Base-by-base conservation (phyloP, 2,797 vertebrate genomes). In the Adrianichthys oophorus region DNA sequence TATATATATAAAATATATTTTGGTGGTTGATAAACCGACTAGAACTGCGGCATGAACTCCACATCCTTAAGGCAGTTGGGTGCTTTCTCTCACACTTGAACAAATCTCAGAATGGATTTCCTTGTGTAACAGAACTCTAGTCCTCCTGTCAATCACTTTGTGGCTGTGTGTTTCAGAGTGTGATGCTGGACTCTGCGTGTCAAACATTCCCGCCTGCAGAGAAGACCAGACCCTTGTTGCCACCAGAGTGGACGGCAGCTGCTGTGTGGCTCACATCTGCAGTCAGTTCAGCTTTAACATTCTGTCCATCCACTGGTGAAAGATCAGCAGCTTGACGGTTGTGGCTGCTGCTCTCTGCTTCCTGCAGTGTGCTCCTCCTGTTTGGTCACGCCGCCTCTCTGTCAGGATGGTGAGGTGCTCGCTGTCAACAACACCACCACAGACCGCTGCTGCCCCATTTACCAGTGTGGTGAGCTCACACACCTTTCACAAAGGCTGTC, bases 201-300 rank as follows among this genome's bases (percentile, higher is more conserved):
- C 85, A 0, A 56, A 89, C 44, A 44, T 92, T 37, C 95, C 94
- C 17, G 76, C 70, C 63, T 99, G 97, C 77, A 90, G 85, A 59
- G 91, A 93, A 0, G 96, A 98, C 86, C 96, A 98, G 87, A 93
- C 82, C 0, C 72, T 94, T 24, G 91, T 98, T 32, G 73, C 89
- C 5, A 92, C 93, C 66, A 92, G 80, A 46, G 86, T 93, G 8
- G 94, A 95, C 19, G 92, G 91, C 48, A 94, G 94, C 48, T 99
- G 97, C 90, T 99, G 97, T 29, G 76, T 94, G 50, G 92, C 93
- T n/a, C 92, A 95, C 71, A 94, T 97, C 74, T 99, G 97, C 74
- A 93, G 97, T 99, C 82, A 85, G 81, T 88, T 43, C 13, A 1
- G 7, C 21, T 18, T 46, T 5, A n/a, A 0, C 48, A 3, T 23